These are phyloP conservation scores for Hippasteria phrygiana DNA, from an alignment of 53 echinoderm and acorn worm genomes.

Conservation along the genomic window DNA sequence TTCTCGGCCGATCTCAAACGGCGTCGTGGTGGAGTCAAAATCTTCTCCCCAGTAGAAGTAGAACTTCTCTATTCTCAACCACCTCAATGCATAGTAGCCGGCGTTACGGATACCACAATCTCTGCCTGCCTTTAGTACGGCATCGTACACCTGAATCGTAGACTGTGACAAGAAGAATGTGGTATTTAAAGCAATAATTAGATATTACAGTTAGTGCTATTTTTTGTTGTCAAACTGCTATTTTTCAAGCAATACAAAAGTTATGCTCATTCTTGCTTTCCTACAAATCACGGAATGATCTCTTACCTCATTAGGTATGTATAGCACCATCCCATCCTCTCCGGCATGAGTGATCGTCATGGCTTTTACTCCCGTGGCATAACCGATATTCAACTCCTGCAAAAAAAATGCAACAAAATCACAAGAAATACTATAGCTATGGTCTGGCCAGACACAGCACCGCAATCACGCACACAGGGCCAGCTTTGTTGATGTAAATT, in stretches of 20 bases:
- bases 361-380: constrained; percentile 88
- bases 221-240: too few relatives aligned
- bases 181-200: too few relatives aligned
- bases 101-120: constrained; percentile 87
- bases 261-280: too few relatives aligned
- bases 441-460: too few relatives aligned
- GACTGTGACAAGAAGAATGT: constrained; percentile 65
- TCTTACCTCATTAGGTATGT: constrained; percentile 95
- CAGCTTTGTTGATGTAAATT: too few relatives aligned
- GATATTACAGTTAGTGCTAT: too few relatives aligned
- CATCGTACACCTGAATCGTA: constrained; percentile 86
- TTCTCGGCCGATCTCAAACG: constrained; percentile 92
- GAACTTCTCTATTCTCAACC: constrained; percentile 95
- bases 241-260: too few relatives aligned
- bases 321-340: constrained; percentile 93
- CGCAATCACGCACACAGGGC: too few relatives aligned
- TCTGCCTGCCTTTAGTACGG: constrained; percentile 78
- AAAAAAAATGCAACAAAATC: background rate
- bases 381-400: constrained; percentile 91
- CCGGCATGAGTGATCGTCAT: constrained; percentile 95
- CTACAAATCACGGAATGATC: background rate
- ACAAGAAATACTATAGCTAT: too few relatives aligned
- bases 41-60: constrained; percentile 95
- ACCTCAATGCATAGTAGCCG: constrained; percentile 89
- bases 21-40: constrained; percentile 80